Evolutionary conservation across 1,140 invertebrate genomes (phyloP), one percentile per base, ranked within the genome.

Genomic region (Colletes gigas): DNA sequence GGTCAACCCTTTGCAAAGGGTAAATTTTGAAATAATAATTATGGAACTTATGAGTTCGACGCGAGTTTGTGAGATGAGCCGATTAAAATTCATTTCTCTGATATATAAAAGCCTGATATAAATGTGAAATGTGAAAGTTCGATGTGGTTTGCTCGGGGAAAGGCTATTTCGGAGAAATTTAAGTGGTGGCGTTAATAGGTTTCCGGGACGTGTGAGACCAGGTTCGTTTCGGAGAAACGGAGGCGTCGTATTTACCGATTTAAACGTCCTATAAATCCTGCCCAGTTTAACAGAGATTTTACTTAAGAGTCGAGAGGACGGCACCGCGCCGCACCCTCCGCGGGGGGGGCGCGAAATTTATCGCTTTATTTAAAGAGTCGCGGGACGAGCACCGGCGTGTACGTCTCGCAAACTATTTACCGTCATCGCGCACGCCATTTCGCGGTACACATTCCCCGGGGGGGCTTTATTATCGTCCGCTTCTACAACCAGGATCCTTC

Each of bases 261-360:
- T 86, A 81, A 83, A 78, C 84, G 62, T 71, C 63, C 69, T 68
- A 86, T 86, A 86, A 87, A 83, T 86, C 78, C 83, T 63, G 54
- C 15, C 62, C 78, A 72, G 82, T 78, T 73, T 21, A 74, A 83
- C 78, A 78, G 67, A 83, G 84, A 86, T 87, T 87, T 86, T 87
- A 82, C 78, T 78, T 81, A 67, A 82, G 52, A 41, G 59, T 44
- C 54, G 54, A 67, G 70, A 50, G 54, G 60, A 52, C 8, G 55
- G 17, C n/a, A 57, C 63, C 59, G 17, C 47, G 52, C 44, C 65
- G n/a, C 73, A 44, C 47, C 55, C 60, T 12, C 69, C 15, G 44
- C 63, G 54, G 30, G 41, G 54, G 30, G 41, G 39, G 30, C 39
- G 47, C 59, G 68, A 69, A 86, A 86, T 87, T 88, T 82, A 84